Evolutionary conservation across 1,140 invertebrate species (phyloP), one percentile per base, ranked within the genome.

Genomic region (Melanaphis sacchari): DNA sequence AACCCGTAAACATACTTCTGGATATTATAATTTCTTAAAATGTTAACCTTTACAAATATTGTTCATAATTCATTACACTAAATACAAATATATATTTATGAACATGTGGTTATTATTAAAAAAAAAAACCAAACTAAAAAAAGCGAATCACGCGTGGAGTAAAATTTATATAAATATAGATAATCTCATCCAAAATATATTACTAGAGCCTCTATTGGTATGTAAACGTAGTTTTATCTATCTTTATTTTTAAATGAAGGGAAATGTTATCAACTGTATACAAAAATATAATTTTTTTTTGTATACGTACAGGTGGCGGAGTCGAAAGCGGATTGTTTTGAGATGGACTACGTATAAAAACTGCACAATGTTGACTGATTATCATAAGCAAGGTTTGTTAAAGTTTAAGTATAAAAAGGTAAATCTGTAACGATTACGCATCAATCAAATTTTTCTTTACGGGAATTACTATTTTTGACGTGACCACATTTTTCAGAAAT

Each of bases 11-110:
- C 31, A 18, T 7, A n/a, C 31, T 43, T 31, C 43, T 43, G 18
- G 6, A 7, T 36, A 21, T 88, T 88, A 49, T 49, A 31, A n/a
- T 46, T 88, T 6, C n/a, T 49, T n/a, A 18, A n/a, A 66, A 9
- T 66, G 22, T 88, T 22, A 46, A 46, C 21, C 31, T 22, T 24
- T 22, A 85, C n/a, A 49, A 7, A 46, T 82, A 84, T 9, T 36
- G 18, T 24, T n/a, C n/a, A 66, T n/a, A 36, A 24, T 88, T 18
- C 31, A 88, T 88, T 49, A 36, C n/a, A 24, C 8, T 46, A 31
- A 87, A 49, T 88, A 31, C 43, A 2, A 88, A 49, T 88, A 88
- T 88, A 88, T 88, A 88, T 49, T 88, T 49, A 88, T 88, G 31
- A 49, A 88, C 4, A 1, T 8, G 46, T 22, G 36, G 36, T 52